Evolutionary conservation across 1,140 invertebrate genomes (phyloP).

Genomic region (Bombus cullumanus): DNA sequence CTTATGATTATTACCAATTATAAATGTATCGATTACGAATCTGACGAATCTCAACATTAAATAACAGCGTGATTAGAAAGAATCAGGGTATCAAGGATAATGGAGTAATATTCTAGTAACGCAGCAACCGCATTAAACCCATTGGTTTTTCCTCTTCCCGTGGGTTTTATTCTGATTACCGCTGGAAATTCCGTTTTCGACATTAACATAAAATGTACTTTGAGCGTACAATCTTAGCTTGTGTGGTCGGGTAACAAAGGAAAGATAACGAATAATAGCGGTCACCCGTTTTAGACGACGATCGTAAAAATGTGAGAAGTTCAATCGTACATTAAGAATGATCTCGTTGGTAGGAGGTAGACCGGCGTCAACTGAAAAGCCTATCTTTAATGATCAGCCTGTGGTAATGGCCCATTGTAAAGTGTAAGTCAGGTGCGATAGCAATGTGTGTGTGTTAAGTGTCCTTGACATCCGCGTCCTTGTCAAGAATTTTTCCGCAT

Average conservation of each 20-base stretch:
- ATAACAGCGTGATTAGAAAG: background rate
- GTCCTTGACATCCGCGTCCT: slow-evolving; percentile 76
- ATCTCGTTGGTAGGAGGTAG: background rate
- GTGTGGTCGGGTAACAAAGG: background rate
- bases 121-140: background rate
- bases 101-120: background rate
- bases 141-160: background rate
- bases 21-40: background rate
- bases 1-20: background rate
- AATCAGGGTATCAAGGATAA: background rate
- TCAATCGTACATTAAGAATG: background rate
- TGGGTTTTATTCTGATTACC: background rate
- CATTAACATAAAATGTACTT: background rate
- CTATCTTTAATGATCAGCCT: slow-evolving; percentile 5
- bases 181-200: background rate
- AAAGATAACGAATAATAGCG: background rate
- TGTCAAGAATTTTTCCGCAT: slow-evolving; percentile 78
- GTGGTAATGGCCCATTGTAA: slow-evolving; percentile 14
- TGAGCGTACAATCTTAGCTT: no score
- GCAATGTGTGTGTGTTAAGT: slow-evolving; percentile 39
- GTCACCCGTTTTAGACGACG: background rate
- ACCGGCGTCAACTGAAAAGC: background rate
- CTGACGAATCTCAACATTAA: background rate
- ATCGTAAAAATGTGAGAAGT: background rate
- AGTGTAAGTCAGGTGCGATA: slow-evolving; percentile 61